Conservation (phyloP, 2,797 vertebrate genomes). For the Dermochelys coriacea region DNA sequence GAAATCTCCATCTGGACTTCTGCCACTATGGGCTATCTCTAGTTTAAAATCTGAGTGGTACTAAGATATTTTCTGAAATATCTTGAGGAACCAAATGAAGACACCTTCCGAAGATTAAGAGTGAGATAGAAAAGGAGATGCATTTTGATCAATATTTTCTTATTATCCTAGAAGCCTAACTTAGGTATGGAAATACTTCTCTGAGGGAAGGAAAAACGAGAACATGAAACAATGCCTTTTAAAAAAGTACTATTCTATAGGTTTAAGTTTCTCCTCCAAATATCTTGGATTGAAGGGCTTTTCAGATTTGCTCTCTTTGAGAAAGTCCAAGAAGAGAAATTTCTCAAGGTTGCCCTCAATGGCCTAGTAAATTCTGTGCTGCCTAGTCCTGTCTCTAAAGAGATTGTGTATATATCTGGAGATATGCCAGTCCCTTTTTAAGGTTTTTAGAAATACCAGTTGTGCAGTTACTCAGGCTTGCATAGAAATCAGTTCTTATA, state of each 20-base stretch:
- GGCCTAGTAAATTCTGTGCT: not conserved
- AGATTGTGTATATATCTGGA: not conserved
- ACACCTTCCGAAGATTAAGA: not conserved
- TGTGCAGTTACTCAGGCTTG: not conserved
- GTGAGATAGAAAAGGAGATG: not conserved
- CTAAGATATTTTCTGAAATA: not conserved
- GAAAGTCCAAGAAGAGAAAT: too few relatives aligned
- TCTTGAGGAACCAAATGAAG: not conserved
- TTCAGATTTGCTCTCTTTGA: not conserved
- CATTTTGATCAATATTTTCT: not conserved
- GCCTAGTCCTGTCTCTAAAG: not conserved
- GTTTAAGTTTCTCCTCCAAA: too few relatives aligned
- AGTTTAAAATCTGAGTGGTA: not conserved
- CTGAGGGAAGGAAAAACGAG: too few relatives aligned
- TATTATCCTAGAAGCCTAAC: not conserved
- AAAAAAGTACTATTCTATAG: not conserved
- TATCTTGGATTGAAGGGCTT: not conserved
- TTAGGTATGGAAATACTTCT: too few relatives aligned
- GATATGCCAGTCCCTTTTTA: not conserved
- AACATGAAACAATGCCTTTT: not conserved
- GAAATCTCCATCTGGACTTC: not conserved
- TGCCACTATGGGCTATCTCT: not conserved
- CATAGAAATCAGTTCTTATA: not conserved
- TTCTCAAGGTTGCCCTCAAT: not conserved
- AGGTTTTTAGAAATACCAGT: not conserved